Percentiles rank a stretch among this genome's conserved stretches.
These are phyloP conservation scores for Isichthys henryi DNA, from an alignment of 2,113 vertebrate genomes.

Conservation along the genomic window DNA sequence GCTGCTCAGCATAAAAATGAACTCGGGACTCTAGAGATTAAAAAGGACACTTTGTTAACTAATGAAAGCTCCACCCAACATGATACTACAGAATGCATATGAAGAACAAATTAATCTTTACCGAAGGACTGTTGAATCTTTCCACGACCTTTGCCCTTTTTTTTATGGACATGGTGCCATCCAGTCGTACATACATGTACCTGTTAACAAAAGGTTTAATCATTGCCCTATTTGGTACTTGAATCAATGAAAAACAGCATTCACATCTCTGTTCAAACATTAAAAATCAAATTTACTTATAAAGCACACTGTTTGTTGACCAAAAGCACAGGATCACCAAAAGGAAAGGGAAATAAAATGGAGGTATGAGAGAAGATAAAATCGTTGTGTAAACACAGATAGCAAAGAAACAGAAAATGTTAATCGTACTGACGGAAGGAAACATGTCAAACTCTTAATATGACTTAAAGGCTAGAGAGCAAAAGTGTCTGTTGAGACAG, in stretches of 20 bases:
- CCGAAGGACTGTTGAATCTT: constrained; percentile 77
- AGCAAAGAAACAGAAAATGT: not conserved
- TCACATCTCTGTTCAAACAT: not conserved
- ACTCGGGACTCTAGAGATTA: constrained; percentile 76
- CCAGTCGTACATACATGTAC: constrained; percentile 88
- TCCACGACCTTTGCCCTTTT: constrained; percentile 94
- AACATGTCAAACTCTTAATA: not conserved
- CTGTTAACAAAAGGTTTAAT: constrained; percentile 46
- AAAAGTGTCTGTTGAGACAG: not conserved
- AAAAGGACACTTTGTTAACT: not conserved
- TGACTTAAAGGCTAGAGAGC: not conserved
- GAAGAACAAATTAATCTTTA: constrained; percentile 45
- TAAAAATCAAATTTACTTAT: not conserved
- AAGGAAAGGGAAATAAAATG: not conserved
- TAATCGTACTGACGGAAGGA: not conserved
- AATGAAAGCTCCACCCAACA: not conserved
- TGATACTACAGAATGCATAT: not conserved
- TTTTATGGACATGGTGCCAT: constrained; percentile 97
- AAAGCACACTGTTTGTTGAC: not conserved
- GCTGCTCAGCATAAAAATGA: constrained; percentile 97
- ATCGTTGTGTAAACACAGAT: not conserved
- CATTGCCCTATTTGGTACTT: not conserved
- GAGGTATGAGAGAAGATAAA: not conserved
- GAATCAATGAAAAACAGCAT: not conserved
- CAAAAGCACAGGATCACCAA: not conserved